Conservation (phyloP, 37 sponge, comb jelly and placozoan species). For the Beroe ovata region DNA sequence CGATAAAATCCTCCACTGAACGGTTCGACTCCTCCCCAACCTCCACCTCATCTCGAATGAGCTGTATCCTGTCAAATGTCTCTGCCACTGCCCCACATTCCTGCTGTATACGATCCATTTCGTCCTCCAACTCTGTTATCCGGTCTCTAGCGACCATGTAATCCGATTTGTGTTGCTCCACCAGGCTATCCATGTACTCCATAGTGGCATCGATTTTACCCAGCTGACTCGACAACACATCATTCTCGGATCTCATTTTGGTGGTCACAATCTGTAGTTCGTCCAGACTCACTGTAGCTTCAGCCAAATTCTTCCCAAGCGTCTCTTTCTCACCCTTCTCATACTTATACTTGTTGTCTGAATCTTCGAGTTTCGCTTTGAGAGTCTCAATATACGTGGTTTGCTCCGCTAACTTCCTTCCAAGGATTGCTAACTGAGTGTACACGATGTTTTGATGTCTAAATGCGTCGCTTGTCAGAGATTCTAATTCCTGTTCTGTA, state of each 20-base stretch:
- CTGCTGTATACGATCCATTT: background rate
- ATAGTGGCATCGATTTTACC: conserved; percentile 14
- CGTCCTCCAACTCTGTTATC: background rate
- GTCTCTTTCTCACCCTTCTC: background rate
- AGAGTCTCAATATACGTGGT: conserved; percentile 34
- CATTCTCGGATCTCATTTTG: conserved; percentile 5
- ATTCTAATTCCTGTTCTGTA: background rate
- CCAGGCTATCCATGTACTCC: conserved; percentile 28
- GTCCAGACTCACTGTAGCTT: background rate
- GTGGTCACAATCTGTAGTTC: conserved; percentile 1
- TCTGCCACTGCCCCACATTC: background rate
- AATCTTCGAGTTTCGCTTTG: conserved; percentile 15
- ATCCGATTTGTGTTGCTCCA: conserved; percentile 44
- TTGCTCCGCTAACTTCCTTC: background rate
- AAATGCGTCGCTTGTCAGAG: background rate
- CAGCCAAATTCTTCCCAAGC: background rate
- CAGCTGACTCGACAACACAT: background rate
- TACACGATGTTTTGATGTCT: conserved; percentile 21
- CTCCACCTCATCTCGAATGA: background rate
- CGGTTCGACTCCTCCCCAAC: background rate
- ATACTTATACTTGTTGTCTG: background rate
- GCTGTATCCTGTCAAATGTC: background rate
- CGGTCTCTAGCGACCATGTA: background rate
- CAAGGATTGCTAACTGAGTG: conserved; percentile 1
- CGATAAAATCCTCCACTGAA: conserved; percentile 6